phyloP scores from a whole-genome alignment of 2,113 vertebrate genomes.

The Narcine bancroftii region DNA sequence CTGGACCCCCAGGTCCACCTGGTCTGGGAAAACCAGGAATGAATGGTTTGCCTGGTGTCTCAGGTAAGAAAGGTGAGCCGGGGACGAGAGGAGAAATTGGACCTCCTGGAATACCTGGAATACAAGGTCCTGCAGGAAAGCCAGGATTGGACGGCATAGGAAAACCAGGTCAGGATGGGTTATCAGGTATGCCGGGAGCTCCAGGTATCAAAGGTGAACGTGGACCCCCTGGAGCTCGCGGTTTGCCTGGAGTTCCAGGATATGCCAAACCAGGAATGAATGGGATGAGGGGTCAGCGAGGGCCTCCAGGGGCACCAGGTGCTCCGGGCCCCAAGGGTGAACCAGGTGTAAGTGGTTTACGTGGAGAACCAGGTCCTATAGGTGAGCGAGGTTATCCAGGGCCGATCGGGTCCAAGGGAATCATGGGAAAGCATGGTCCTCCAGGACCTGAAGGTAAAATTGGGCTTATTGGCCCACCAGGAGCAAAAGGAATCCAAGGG shows the following conservation, averaged over 20 bases:
- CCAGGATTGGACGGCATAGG: conserved; percentile 74
- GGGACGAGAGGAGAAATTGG: conserved; percentile 71
- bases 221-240: conserved; percentile 70
- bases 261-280: conserved; percentile 83
- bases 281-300: conserved; percentile 82
- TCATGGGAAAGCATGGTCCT: conserved; percentile 82
- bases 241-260: conserved; percentile 73
- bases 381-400: conserved; percentile 74
- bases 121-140: conserved; percentile 67
- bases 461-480: conserved; percentile 76
- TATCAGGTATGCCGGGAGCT: conserved; percentile 71
- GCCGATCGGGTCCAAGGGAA: conserved; percentile 78
- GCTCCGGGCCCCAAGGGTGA: conserved; percentile 77
- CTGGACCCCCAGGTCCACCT: conserved; percentile 61
- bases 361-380: conserved; percentile 67
- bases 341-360: conserved; percentile 67
- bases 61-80: conserved; percentile 74
- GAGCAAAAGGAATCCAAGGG: conserved; percentile 75
- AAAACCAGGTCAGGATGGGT: conserved; percentile 68
- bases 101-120: conserved; percentile 63
- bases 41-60: conserved; percentile 69
- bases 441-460: conserved; percentile 76
- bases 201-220: conserved; percentile 77
- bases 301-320: conserved; percentile 72
- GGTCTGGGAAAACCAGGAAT: conserved; percentile 78